Conservation (phyloP, 2,113 vertebrate species). For the Xiphorhynchus elegans region DNA sequence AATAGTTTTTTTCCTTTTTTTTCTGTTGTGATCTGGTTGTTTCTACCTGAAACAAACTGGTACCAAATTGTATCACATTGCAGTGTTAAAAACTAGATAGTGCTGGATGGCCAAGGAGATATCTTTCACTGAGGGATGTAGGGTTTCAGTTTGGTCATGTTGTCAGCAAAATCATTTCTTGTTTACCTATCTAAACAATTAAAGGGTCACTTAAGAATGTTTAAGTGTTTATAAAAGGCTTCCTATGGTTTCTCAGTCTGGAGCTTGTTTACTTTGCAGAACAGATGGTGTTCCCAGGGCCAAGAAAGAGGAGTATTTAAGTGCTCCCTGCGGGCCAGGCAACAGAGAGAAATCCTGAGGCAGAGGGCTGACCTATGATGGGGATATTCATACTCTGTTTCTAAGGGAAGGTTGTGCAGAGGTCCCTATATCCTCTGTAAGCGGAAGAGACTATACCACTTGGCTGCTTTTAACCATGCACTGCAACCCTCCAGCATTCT, state of each 20-base stretch:
- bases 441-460: neutral
- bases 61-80: neutral
- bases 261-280: neutral
- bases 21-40: neutral
- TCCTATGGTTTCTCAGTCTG: conserved; percentile 1
- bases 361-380: neutral
- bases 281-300: neutral
- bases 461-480: neutral
- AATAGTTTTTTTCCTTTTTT: neutral
- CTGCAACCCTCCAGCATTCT: neutral
- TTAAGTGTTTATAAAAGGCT: neutral
- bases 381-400: neutral
- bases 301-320: neutral
- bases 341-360: neutral
- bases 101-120: neutral
- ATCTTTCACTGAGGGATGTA: neutral
- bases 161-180: neutral
- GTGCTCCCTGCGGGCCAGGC: neutral
- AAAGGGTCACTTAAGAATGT: neutral
- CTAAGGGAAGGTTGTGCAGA: neutral
- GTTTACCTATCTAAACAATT: neutral
- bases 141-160: neutral
- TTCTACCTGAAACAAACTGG: neutral
- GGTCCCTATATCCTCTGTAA: accelerated
- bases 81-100: neutral